Evolutionary conservation across 2,113 vertebrate species (phyloP).

Genomic region (Thinocorus orbignyianus): DNA sequence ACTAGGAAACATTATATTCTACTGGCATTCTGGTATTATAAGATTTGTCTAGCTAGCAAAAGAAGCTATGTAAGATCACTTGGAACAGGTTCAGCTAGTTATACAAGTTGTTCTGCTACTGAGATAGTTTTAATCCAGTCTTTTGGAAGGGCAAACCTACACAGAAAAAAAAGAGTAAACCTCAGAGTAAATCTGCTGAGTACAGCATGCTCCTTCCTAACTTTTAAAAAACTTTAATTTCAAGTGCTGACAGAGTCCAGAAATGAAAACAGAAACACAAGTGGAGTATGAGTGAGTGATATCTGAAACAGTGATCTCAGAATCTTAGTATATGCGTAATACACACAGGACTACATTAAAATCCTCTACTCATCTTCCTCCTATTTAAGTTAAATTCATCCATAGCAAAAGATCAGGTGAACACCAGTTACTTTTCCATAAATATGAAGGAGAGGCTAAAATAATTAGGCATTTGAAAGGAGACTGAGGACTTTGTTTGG

Average conservation of each 20-base stretch:
- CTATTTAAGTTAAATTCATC: not conserved
- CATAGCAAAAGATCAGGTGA: not conserved
- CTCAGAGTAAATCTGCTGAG: not conserved
- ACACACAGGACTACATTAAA: not conserved
- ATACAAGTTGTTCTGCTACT: not conserved
- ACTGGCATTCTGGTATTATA: not conserved
- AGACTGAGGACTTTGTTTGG: not conserved
- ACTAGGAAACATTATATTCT: not conserved
- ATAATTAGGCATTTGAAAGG: not conserved
- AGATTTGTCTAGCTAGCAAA: not conserved
- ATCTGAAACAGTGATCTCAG: not conserved
- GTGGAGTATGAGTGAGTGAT: not conserved
- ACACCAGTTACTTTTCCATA: not conserved
- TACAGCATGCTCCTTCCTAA: not conserved
- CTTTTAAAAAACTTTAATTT: not conserved
- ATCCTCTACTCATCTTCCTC: not conserved
- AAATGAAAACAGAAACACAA: not conserved
- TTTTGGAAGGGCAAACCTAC: not conserved
- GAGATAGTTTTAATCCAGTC: not conserved
- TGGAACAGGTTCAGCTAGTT: not conserved
- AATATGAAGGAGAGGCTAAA: not conserved
- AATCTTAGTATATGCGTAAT: not conserved
- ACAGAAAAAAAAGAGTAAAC: not conserved
- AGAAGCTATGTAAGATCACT: not conserved
- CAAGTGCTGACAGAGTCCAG: not conserved